Evolutionary conservation across 2,888 invertebrate species (phyloP).

Genomic region (Acrocyrtus sp.): DNA sequence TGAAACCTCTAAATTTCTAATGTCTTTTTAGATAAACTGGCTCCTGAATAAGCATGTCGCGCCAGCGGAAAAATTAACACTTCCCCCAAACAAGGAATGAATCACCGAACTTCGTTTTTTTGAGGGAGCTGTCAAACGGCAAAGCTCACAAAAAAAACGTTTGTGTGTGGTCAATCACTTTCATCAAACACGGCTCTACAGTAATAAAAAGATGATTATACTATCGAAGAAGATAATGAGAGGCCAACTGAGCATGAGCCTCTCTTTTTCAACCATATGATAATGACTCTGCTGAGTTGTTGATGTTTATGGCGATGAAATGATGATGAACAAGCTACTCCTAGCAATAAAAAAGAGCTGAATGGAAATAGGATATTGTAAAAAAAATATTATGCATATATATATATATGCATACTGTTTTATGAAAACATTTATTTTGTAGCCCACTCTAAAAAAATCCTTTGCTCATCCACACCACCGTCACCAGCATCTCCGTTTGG

Average conservation of each 20-base stretch:
- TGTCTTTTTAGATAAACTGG: too few species aligned
- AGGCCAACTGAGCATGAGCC: neutral
- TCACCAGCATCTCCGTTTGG: too few species aligned
- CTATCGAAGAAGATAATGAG: slow-evolving; percentile 44
- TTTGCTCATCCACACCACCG: too few species aligned
- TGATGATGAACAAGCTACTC: neutral
- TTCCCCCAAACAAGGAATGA: too few species aligned
- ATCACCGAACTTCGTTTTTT: too few species aligned
- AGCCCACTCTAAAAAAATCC: too few species aligned
- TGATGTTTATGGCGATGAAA: neutral
- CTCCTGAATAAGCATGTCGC: too few species aligned
- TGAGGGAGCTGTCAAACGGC: neutral
- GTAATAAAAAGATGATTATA: slow-evolving; percentile 42
- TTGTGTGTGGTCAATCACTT: slow-evolving; percentile 44
- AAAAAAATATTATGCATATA: neutral
- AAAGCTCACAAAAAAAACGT: neutral
- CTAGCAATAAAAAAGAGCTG: neutral
- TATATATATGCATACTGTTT: too few species aligned
- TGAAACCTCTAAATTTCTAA: too few species aligned
- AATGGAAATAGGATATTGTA: neutral
- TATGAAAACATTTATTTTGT: too few species aligned
- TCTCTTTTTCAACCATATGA: too few species aligned
- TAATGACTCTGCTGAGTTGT: neutral
- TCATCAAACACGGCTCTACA: slow-evolving; percentile 21
- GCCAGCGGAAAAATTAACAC: too few species aligned